Conservation (phyloP, 2,113 vertebrate species). For the Conger conger region DNA sequence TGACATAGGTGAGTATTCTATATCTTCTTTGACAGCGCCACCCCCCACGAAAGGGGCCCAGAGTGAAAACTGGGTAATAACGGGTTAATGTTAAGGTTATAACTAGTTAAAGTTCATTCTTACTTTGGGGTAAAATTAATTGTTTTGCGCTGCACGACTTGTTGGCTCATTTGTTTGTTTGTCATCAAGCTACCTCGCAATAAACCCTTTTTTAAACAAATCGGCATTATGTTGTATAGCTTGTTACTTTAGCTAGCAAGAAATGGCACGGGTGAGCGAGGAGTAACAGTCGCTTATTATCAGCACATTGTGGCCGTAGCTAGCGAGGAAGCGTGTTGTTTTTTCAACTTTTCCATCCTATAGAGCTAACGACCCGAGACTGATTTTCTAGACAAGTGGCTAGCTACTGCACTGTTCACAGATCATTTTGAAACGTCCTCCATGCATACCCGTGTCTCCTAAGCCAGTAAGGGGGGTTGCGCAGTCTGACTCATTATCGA, state of each 20-base stretch:
- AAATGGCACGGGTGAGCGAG: background rate
- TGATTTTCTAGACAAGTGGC: background rate
- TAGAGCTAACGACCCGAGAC: background rate
- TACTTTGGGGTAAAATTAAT: background rate
- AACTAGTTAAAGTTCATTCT: no score
- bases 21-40: background rate
- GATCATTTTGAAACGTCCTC: background rate
- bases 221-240: background rate
- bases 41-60: no score
- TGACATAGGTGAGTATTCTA: constrained; percentile 84
- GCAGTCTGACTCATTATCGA: background rate
- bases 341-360: background rate
- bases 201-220: background rate
- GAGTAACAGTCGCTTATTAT: background rate
- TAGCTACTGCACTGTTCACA: background rate
- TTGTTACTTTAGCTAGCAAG: background rate
- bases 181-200: background rate
- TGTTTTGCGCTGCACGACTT: background rate
- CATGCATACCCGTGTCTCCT: background rate
- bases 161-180: background rate
- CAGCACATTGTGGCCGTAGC: no score
- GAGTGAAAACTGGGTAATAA: no score
- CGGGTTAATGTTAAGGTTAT: background rate
- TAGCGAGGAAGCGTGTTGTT: no score
- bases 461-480: background rate